These are phyloP conservation scores for Synergus itoensis DNA, from an alignment of 2,888 invertebrate species.

Conservation along the genomic window DNA sequence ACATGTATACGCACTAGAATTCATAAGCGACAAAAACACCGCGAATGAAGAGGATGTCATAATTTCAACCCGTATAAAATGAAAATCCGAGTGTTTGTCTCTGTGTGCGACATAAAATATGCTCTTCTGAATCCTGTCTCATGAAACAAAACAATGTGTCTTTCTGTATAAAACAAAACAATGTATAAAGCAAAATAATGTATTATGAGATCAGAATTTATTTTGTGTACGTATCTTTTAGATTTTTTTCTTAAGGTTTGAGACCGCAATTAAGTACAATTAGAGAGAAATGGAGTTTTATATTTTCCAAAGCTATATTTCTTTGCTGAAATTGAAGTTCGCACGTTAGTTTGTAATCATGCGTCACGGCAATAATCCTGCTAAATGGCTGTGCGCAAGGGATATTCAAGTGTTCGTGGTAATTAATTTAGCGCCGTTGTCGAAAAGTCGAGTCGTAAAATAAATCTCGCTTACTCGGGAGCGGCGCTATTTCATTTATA, in stretches of 20 bases:
- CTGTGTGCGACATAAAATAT: constrained; percentile 14
- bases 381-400: constrained; percentile 57
- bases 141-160: not conserved
- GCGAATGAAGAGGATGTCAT: constrained; percentile 3
- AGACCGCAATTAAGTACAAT: not conserved
- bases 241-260: not conserved
- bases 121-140: not conserved
- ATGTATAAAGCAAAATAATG: not conserved
- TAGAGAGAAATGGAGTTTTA: constrained; percentile 8
- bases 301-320: not conserved
- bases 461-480: constrained; percentile 62
- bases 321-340: constrained; percentile 15
- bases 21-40: constrained; percentile 20
- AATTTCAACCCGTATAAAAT: constrained; percentile 9
- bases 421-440: constrained; percentile 68
- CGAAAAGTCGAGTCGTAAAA: constrained; percentile 68
- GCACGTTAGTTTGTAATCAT: constrained; percentile 35
- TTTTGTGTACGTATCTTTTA: no score
- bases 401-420: constrained; percentile 60
- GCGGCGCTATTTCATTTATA: constrained; percentile 57
- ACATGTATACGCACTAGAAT: not conserved
- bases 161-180: not conserved
- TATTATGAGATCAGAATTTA: not conserved
- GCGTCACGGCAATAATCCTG: constrained; percentile 60
- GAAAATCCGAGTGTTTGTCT: not conserved